Base-by-base conservation (phyloP, 1,140 invertebrate genomes). In the Frieseomelitta varia region DNA sequence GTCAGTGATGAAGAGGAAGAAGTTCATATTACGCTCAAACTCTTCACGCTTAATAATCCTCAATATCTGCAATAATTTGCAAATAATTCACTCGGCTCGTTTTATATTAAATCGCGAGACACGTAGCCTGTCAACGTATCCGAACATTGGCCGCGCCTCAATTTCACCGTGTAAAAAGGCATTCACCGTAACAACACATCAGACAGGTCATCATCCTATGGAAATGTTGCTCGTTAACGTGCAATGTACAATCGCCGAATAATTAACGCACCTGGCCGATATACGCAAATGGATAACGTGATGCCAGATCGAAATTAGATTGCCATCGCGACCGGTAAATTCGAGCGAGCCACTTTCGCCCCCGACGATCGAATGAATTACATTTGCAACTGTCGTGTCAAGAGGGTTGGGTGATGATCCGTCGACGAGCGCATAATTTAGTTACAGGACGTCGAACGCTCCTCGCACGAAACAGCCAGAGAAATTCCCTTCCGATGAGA, bases 251-350 rank as follows among this genome's bases (percentile, higher is more conserved):
- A 14, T 76, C 27, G 30, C 8, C 21, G 58, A 81, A 56, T 76
- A 19, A 27, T 81, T 76, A 67, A 61, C 11, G 58, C n/a, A 61
- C 58, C 55, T 14, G n/a, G 47, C 19, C 39, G 39, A 47, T 47
- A 47, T 47, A 14, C 24, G 21, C 12, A 21, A 17, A 27, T 12
- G 27, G 63, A 47, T 67, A 67, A 76, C 61, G 58, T 3, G 0
- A 65, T 30, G 63, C 19, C n/a, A 47, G 39, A 47, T 47, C 39
- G 67, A 63, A 84, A 79, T 79, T 72, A 63, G 76, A 79, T 84
- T 84, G n/a, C 17, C 67, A n/a, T 4, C 0, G 39, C 47, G 53
- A 47, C 39, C 39, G 51, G 34, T 15, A 34, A 72, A 79, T 63
- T 84, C 27, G 53, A 69, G 30, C 58, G 11, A 19, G 51, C 73